Evolutionary conservation across 2,797 vertebrate species (phyloP).

Genomic region (Lemur catta): DNA sequence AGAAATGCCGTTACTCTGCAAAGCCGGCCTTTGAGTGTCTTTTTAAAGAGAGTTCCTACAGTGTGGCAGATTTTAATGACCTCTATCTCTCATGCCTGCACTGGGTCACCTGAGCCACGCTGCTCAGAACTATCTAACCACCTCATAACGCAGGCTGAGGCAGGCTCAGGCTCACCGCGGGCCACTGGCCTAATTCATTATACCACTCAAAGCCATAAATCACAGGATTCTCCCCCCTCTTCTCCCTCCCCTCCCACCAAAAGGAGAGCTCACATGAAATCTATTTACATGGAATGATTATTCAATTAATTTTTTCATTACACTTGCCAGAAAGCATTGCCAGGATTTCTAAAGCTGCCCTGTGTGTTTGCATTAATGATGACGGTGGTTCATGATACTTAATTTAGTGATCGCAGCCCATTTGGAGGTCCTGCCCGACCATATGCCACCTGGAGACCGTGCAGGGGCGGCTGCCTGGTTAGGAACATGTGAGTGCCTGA

Average conservation of each 20-base stretch:
- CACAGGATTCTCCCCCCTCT: constrained; percentile 50
- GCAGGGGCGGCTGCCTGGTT: not conserved
- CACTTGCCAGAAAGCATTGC: constrained; percentile 83
- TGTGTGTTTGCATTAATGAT: constrained; percentile 79
- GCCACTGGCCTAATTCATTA: constrained; percentile 47
- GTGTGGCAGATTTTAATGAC: constrained; percentile 60
- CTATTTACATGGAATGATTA: constrained; percentile 84
- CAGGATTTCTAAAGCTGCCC: constrained; percentile 73
- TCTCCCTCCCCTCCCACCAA: not conserved
- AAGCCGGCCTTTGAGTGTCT: constrained; percentile 47
- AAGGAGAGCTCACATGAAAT: constrained; percentile 80
- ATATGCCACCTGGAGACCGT: not conserved
- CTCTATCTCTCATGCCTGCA: constrained; percentile 60
- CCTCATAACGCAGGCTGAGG: constrained; percentile 16
- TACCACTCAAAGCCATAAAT: constrained; percentile 71
- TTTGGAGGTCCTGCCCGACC: constrained; percentile 44
- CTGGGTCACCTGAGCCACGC: constrained; percentile 49
- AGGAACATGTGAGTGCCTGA: not conserved
- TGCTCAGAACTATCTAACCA: constrained; percentile 52
- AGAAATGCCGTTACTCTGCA: not conserved
- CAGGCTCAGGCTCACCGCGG: not conserved
- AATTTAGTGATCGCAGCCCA: constrained; percentile 24
- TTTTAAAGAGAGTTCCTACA: constrained; percentile 32
- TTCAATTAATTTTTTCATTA: constrained; percentile 87
- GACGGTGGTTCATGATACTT: constrained; percentile 61